phyloP scores from a whole-genome alignment of 2,888 invertebrate genomes.

The Acanthosoma haemorrhoidale region DNA sequence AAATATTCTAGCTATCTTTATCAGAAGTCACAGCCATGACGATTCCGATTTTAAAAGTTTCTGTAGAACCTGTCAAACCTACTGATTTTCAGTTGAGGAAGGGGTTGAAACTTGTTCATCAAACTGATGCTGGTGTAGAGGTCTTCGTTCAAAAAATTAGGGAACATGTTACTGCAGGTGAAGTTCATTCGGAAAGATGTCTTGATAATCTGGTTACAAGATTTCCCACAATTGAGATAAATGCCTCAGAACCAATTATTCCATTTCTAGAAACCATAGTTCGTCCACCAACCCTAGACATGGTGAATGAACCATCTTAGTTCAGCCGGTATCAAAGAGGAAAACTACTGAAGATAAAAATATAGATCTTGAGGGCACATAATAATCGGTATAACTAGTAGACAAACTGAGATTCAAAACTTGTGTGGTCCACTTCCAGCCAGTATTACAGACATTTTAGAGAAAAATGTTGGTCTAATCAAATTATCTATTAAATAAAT shows the following conservation, averaged over 20 bases:
- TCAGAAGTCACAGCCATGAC: conserved; percentile 70
- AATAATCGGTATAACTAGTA: conserved; percentile 63
- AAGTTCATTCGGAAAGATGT: conserved; percentile 94
- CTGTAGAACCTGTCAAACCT: conserved; percentile 79
- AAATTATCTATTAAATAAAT: conserved; percentile 56
- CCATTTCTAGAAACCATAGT: conserved; percentile 92
- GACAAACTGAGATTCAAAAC: conserved; percentile 64
- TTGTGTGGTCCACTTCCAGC: conserved; percentile 72
- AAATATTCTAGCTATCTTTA: conserved; percentile 78
- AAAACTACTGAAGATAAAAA: conserved; percentile 30
- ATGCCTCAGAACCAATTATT: conserved; percentile 91
- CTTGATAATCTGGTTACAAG: conserved; percentile 72
- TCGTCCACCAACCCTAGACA: conserved; percentile 69
- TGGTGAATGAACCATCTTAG: conserved; percentile 72
- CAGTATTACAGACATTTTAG: conserved; percentile 63
- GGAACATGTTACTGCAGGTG: conserved; percentile 93
- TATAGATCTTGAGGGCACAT: conserved; percentile 42
- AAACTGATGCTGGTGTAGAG: conserved; percentile 85
- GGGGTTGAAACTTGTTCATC: conserved; percentile 78
- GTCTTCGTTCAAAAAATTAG: conserved; percentile 81
- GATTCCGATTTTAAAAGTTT: conserved; percentile 87
- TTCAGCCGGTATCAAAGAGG: conserved; percentile 31
- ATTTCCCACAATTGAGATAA: conserved; percentile 81
- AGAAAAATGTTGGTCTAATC: conserved; percentile 64
- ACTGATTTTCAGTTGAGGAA: conserved; percentile 60